Conservation (phyloP, 2,888 invertebrate species). For the Eupithecia subfuscata region DNA sequence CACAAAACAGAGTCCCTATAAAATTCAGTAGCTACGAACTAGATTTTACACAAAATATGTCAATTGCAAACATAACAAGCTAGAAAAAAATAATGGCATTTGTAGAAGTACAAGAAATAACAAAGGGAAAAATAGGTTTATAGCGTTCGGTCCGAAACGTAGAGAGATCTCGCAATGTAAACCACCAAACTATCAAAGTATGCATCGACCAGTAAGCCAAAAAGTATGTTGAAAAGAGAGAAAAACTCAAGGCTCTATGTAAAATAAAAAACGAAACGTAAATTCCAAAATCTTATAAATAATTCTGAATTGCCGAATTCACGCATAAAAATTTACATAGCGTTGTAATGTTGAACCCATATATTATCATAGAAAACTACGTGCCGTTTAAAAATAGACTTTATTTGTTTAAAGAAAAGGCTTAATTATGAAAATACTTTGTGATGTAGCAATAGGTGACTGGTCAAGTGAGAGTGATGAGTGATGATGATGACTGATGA, state of each 20-base stretch:
- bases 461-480: not conserved
- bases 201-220: not conserved
- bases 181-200: not conserved
- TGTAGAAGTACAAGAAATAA: too few relatives aligned
- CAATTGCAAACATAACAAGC: too few relatives aligned
- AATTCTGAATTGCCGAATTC: conserved; percentile 6
- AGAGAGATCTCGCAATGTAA: too few relatives aligned
- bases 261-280: not conserved
- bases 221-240: not conserved
- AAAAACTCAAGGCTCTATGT: not conserved
- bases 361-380: not conserved
- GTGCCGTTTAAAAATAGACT: not conserved
- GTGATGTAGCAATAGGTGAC: not conserved
- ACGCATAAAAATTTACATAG: conserved; percentile 1
- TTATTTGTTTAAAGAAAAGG: not conserved
- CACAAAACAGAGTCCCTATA: too few relatives aligned
- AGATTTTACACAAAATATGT: too few relatives aligned
- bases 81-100: too few relatives aligned
- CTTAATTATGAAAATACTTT: not conserved
- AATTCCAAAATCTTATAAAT: conserved; percentile 4
- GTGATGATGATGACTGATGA: too few relatives aligned
- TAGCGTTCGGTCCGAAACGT: too few relatives aligned
- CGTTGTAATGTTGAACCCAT: not conserved
- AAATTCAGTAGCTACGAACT: too few relatives aligned
- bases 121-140: too few relatives aligned